Conservation (phyloP, 2,888 invertebrate species). For the Napeogenes inachia region DNA sequence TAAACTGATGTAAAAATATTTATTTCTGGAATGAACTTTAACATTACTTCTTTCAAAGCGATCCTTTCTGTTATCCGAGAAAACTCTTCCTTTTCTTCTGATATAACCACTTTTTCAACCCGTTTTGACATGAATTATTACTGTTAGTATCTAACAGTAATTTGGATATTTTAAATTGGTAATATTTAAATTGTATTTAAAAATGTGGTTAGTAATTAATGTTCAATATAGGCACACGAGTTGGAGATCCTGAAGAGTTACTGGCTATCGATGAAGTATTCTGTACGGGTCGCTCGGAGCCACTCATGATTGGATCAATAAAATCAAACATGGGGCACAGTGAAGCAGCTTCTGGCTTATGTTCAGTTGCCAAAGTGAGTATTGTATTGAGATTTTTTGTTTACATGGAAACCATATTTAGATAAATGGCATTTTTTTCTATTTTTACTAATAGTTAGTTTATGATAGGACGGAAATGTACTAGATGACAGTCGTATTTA, state of each 20-base stretch:
- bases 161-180: no score
- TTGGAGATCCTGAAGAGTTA: slow-evolving; percentile 96
- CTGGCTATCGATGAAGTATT: slow-evolving; percentile 88
- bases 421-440: no score
- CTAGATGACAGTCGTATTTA: no score
- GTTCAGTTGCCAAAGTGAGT: slow-evolving; percentile 86
- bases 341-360: slow-evolving; percentile 90
- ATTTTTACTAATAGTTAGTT: no score
- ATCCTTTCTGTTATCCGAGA: slow-evolving; percentile 6
- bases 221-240: slow-evolving; percentile 76
- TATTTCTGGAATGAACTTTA: slow-evolving; percentile 9
- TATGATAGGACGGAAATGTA: no score
- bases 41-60: slow-evolving; percentile 18
- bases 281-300: slow-evolving; percentile 83
- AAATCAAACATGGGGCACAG: slow-evolving; percentile 97
- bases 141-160: no score
- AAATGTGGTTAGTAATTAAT: background rate
- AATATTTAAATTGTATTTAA: no score
- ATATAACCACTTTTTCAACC: no score
- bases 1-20: slow-evolving; percentile 17
- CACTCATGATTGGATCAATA: slow-evolving; percentile 91
- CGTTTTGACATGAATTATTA: no score
- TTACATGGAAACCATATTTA: no score
- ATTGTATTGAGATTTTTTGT: background rate
- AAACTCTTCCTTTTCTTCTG: no score